These are phyloP conservation scores for Euzophera pinguis DNA, from an alignment of 2,888 invertebrate species.

Conservation along the genomic window DNA sequence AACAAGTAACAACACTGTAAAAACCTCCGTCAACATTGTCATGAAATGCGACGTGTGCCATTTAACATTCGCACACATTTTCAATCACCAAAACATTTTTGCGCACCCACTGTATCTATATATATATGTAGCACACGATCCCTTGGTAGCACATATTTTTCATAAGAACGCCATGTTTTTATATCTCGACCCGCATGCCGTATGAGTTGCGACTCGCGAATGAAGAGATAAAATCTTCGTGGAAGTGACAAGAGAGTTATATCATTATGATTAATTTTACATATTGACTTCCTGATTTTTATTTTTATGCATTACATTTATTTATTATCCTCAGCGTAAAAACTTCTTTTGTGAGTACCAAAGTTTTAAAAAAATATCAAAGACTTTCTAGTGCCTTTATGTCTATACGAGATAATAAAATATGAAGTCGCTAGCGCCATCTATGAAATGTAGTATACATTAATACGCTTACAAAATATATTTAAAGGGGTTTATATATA, in stretches of 20 bases:
- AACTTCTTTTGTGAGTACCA: too few species aligned
- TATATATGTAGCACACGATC: neutral
- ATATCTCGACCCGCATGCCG: constrained; percentile 25
- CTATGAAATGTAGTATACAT: too few species aligned
- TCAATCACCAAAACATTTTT: constrained; percentile 7
- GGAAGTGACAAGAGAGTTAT: constrained; percentile 2
- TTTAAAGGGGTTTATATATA: too few species aligned
- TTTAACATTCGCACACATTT: neutral
- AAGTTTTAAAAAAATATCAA: too few species aligned
- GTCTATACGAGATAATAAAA: neutral
- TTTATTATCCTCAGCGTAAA: too few species aligned
- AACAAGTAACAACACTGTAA: neutral
- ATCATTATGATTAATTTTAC: constrained; percentile 1
- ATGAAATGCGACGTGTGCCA: neutral
- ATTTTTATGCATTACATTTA: neutral
- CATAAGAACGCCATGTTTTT: constrained; percentile 18
- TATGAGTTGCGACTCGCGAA: constrained; percentile 18
- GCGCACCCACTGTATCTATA: neutral
- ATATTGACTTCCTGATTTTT: neutral
- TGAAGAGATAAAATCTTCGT: constrained; percentile 13
- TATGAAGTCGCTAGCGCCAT: neutral
- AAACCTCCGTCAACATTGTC: neutral
- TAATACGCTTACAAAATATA: too few species aligned
- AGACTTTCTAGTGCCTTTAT: neutral
- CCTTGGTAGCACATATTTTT: neutral